These are phyloP conservation scores for Athetis lepigone DNA, from an alignment of 2,888 invertebrate genomes.

Conservation along the genomic window DNA sequence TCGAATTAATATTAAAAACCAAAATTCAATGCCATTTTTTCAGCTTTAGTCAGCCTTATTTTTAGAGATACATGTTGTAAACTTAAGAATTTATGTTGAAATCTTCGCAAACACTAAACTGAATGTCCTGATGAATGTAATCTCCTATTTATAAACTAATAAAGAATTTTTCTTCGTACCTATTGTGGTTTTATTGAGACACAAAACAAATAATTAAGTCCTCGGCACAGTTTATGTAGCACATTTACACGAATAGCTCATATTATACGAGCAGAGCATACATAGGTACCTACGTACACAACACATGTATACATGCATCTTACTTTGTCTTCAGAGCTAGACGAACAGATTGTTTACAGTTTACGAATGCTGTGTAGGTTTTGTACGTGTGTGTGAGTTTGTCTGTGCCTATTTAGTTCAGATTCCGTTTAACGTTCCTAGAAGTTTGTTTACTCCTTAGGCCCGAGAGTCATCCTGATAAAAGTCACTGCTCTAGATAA, in stretches of 20 bases:
- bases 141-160: constrained; percentile 54
- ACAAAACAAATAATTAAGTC: constrained; percentile 36
- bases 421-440: not conserved
- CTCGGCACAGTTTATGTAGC: constrained; percentile 29
- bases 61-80: constrained; percentile 27
- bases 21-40: constrained; percentile 8
- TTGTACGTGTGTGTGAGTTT: not conserved
- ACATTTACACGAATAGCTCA: constrained; percentile 34
- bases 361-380: not conserved
- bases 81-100: constrained; percentile 32
- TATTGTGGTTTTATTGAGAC: constrained; percentile 47
- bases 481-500: not conserved
- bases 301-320: not conserved
- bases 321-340: not conserved
- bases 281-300: not conserved
- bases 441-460: not conserved
- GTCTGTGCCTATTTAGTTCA: not conserved
- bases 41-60: constrained; percentile 25
- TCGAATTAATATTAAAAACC: too few species aligned
- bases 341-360: constrained; percentile 4
- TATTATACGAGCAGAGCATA: constrained; percentile 19
- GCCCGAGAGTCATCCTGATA: not conserved
- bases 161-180: constrained; percentile 50
- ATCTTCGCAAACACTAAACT: constrained; percentile 39
- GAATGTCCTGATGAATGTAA: constrained; percentile 48